Base-by-base conservation (phyloP, 1,140 invertebrate species). In the Sinonovacula constricta region DNA sequence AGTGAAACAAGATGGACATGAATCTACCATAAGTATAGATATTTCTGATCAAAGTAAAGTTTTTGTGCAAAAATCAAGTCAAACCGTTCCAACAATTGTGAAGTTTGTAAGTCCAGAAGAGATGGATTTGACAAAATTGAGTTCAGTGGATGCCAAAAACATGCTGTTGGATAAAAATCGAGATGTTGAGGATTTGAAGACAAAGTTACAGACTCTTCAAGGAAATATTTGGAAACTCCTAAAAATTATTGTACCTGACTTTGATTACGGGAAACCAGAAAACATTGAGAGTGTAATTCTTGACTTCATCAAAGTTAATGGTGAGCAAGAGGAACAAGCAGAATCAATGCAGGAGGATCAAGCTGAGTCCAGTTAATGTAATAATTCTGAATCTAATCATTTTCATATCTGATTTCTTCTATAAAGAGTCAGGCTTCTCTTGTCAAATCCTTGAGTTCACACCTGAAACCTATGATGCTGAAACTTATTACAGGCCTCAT, bases 231-330 rank as follows among this genome's bases (percentile, higher is more conserved):
- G 57, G 26, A 51, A 69, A 10, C 45, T 78, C 15, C 34, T 78
- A 51, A 78, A 78, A 33, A 78, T 78, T 26, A 78, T 78, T 39
- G 66, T 63, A 1, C 39, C 54, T 49, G 75, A 78, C 24, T 69
- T 78, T 51, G 75, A 78, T 62, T 78, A 78, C 63, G 75, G 75
- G 1, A 22, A 69, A 12, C 75, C 75, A 26, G 75, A 78, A 53
- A 69, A 78, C 49, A 78, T 78, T 36, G 75, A 78, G 67, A 68
- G 70, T 26, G 33, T 78, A 26, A 78, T 78, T 53, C 39, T 78
- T 15, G 75, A 78, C n/a, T 78, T 78, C 39, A 78, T 78, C n/a
- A 65, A 59, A 45, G 75, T 68, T 2, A 77, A 77, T 77, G 74
- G 45, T 31, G 70, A 74, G 36, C 33, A 70, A 45, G n/a, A n/a